A percentile compares a stretch with the other conserved stretches of the same genome.
Conservation (phyloP, 2,888 invertebrate species). For the Nipponacmea schrenckii region DNA sequence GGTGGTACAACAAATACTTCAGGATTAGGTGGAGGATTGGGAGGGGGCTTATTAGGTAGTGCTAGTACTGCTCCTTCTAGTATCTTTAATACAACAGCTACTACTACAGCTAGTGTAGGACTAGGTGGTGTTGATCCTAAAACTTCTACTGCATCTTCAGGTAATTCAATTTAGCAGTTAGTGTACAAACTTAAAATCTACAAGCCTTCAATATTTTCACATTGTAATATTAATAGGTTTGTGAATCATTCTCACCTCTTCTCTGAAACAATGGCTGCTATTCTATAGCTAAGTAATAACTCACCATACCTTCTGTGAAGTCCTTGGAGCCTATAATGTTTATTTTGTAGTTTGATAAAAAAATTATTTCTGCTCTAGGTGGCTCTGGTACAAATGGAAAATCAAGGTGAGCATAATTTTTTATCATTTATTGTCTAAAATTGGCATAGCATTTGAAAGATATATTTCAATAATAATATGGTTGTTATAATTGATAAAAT, state of each 20-base stretch:
- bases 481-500: no score
- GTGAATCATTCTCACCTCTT: neutral
- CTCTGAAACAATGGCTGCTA: no score
- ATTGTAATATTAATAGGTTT: neutral
- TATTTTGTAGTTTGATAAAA: no score
- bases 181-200: neutral
- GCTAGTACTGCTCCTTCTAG: conserved; percentile 36
- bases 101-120: conserved; percentile 71
- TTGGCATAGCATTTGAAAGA: no score
- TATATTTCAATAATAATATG: no score
- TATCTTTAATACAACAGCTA: conserved; percentile 57
- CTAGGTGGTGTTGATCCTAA: conserved; percentile 76
- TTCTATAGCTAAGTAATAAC: no score
- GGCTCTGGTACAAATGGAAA: neutral
- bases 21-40: conserved; percentile 26
- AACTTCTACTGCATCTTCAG: conserved; percentile 43
- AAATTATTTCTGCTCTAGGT: neutral
- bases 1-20: conserved; percentile 28
- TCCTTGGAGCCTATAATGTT: no score
- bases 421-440: no score
- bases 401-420: neutral
- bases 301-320: no score
- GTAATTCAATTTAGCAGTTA: conserved; percentile 17
- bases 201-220: neutral
- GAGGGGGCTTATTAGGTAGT: conserved; percentile 21